These are phyloP conservation scores for Epiblema foenella DNA, from an alignment of 2,888 invertebrate species.

Conservation along the genomic window DNA sequence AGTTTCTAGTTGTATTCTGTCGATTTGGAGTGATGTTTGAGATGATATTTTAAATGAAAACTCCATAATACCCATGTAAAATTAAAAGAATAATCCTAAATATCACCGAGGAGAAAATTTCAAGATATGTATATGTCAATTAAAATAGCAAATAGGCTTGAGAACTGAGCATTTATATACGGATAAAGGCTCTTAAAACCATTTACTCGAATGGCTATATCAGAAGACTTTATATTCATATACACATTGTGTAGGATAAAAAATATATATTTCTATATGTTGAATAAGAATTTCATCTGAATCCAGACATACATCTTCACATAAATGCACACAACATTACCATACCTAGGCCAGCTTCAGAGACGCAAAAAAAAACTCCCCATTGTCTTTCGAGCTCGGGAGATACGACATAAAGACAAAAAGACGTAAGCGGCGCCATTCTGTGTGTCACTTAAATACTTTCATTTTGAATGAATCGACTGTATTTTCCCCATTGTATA, in stretches of 20 bases:
- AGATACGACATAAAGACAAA: not conserved
- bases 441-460: not conserved
- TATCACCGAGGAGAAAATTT: too few species aligned
- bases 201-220: not conserved
- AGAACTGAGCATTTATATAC: too few species aligned
- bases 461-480: not conserved
- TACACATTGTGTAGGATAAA: not conserved
- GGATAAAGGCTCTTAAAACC: too few species aligned
- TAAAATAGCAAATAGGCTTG: too few species aligned
- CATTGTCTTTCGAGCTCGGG: constrained; percentile 25
- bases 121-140: too few species aligned
- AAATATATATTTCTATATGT: not conserved
- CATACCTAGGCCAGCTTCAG: constrained; percentile 15
- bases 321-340: constrained; percentile 5
- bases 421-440: not conserved
- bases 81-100: too few species aligned
- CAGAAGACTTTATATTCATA: not conserved
- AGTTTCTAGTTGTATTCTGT: too few species aligned
- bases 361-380: constrained; percentile 7
- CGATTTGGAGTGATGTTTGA: too few species aligned
- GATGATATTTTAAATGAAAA: too few species aligned
- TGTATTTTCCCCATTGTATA: constrained; percentile 35
- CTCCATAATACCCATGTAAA: too few species aligned
- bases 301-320: constrained; percentile 2
- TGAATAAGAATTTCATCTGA: not conserved